Conservation (phyloP, 2,888 invertebrate genomes). For the Drepanosiphum platanoidis region DNA sequence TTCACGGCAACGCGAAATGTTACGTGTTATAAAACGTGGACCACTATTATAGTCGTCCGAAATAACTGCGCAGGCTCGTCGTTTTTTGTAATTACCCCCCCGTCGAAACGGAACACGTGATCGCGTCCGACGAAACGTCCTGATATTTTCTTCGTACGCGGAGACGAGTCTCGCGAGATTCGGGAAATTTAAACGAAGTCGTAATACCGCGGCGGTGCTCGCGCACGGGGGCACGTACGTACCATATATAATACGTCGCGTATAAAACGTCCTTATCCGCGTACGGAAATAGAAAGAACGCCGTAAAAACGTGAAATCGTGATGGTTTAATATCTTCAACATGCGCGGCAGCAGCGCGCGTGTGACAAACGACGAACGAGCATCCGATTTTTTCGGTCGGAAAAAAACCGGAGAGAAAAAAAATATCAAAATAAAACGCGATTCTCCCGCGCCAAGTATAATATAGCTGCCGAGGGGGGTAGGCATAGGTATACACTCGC, state of each 20-base stretch:
- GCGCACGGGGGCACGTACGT: too few species aligned
- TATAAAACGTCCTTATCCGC: neutral
- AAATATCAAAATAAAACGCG: neutral
- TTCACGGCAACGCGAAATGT: neutral
- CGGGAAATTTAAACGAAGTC: slow-evolving; percentile 10
- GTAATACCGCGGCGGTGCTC: too few species aligned
- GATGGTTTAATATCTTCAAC: slow-evolving; percentile 55
- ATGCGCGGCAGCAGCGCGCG: too few species aligned
- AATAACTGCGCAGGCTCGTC: neutral
- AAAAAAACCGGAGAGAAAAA: neutral
- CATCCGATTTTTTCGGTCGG: neutral
- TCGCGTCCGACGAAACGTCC: neutral
- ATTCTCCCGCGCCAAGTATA: neutral
- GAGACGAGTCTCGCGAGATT: slow-evolving; percentile 14
- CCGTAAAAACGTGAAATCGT: slow-evolving; percentile 39
- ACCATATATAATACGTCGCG: too few species aligned
- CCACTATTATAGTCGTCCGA: too few species aligned
- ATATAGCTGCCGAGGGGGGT: neutral
- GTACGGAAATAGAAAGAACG: slow-evolving; percentile 1
- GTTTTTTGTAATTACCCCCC: neutral
- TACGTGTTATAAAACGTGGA: too few species aligned
- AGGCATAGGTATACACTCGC: neutral
- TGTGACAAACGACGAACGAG: slow-evolving; percentile 7
- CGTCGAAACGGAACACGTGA: neutral
- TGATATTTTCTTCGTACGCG: neutral